Percentiles rank a stretch among this genome's conserved stretches.
Conservation (phyloP, 2,113 vertebrate species). For the Halcyon malimbica region DNA sequence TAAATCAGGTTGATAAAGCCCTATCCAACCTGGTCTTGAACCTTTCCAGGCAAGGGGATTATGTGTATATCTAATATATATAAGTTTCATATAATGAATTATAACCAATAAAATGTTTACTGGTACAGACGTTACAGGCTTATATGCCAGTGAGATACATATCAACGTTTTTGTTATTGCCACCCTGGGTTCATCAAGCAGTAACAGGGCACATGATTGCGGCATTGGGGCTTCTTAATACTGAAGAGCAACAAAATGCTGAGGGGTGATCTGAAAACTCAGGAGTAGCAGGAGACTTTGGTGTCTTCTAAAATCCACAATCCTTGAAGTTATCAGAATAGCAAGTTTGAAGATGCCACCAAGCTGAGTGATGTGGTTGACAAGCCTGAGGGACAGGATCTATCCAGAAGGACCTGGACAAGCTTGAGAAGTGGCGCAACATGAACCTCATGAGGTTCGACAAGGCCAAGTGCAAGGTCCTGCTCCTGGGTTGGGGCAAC, state of each 20-base stretch:
- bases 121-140: neutral
- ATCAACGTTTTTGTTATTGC: neutral
- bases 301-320: neutral
- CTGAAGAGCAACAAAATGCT: neutral
- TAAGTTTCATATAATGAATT: neutral
- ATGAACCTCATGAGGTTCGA: too few relatives aligned
- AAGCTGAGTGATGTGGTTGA: too few relatives aligned
- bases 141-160: neutral
- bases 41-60: neutral
- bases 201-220: accelerated
- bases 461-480: too few relatives aligned
- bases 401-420: too few relatives aligned
- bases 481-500: too few relatives aligned
- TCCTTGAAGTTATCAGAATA: neutral
- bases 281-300: neutral
- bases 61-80: neutral
- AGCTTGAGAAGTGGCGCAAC: too few relatives aligned
- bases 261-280: neutral
- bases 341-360: neutral
- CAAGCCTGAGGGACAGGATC: too few relatives aligned
- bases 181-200: neutral
- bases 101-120: neutral
- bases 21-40: neutral
- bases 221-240: neutral
- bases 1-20: neutral